Percentiles rank a stretch among this genome's conserved stretches.
Conservation (phyloP, 2,797 vertebrate species). For the Mergus octosetaceus region DNA sequence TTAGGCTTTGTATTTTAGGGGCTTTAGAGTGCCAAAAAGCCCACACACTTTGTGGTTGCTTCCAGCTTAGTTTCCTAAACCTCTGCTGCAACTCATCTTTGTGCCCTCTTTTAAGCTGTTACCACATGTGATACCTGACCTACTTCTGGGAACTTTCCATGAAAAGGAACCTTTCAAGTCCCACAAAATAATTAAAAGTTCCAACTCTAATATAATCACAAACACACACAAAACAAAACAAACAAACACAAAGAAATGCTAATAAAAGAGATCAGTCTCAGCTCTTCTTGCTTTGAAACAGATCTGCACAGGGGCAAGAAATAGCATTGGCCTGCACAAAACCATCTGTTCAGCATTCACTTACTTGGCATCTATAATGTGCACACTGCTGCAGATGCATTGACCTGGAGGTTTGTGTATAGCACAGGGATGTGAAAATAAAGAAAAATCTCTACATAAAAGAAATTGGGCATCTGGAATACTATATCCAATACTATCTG, state of each 20-base stretch:
- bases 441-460: not conserved
- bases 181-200: constrained; percentile 1
- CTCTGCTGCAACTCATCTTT: not conserved
- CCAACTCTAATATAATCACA: not conserved
- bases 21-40: not conserved
- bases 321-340: constrained; percentile 15
- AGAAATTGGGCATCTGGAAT: not conserved
- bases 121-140: not conserved
- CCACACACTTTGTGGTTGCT: not conserved
- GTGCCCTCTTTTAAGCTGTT: not conserved
- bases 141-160: constrained; percentile 15
- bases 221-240: not conserved
- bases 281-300: not conserved
- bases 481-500: not conserved
- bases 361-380: constrained; percentile 22
- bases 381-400: not conserved
- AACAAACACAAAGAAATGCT: not conserved
- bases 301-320: constrained; percentile 2
- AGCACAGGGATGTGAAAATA: not conserved
- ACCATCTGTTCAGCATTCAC: constrained; percentile 27
- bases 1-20: not conserved
- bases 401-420: constrained; percentile 11
- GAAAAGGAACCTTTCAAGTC: not conserved
- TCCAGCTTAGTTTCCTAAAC: constrained; percentile 3
- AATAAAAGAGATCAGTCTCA: not conserved